A percentile compares a stretch with the other conserved stretches of the same genome.
These are phyloP conservation scores for Limosa lapponica DNA, from an alignment of 2,797 vertebrate genomes.

Conservation along the genomic window DNA sequence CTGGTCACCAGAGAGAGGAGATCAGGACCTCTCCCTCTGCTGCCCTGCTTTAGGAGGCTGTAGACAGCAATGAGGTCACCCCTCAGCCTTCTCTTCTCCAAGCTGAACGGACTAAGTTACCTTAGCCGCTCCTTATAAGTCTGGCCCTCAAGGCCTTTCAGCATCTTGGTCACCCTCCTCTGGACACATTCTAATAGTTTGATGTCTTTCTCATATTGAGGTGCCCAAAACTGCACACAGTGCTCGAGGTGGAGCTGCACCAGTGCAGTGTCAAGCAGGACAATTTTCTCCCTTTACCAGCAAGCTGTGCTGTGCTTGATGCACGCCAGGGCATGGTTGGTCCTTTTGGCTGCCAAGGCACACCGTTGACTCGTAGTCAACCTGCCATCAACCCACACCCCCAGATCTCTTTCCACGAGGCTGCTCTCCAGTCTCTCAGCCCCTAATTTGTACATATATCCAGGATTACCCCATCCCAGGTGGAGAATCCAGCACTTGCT, in stretches of 20 bases:
- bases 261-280: neutral
- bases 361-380: neutral
- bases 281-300: neutral
- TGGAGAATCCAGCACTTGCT: neutral
- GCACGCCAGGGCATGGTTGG: neutral
- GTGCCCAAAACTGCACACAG: neutral
- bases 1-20: neutral
- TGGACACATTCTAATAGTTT: neutral
- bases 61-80: neutral
- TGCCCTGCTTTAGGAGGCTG: neutral
- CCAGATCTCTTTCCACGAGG: neutral
- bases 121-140: rapidly evolving
- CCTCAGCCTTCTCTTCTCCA: neutral
- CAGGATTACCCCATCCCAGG: neutral
- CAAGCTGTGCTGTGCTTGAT: neutral
- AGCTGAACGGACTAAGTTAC: neutral
- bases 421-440: neutral
- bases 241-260: rapidly evolving
- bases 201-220: neutral
- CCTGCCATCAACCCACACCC: neutral
- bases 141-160: neutral
- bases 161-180: neutral
- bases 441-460: neutral
- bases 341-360: neutral
- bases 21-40: neutral